Evolutionary conservation across 2,888 invertebrate species (phyloP).

Genomic region (Lottia scabra): DNA sequence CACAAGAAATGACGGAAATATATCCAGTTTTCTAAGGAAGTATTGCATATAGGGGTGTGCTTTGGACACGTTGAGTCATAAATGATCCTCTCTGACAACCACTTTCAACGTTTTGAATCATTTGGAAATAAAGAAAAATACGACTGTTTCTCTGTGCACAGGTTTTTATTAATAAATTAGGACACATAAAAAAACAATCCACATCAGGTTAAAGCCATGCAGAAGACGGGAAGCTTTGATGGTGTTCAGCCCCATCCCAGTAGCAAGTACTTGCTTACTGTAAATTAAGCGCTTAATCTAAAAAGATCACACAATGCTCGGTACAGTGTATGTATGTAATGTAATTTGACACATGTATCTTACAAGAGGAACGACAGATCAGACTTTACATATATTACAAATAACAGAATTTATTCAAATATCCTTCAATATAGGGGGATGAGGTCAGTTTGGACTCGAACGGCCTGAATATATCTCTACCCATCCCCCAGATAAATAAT

Average conservation of each 20-base stretch:
- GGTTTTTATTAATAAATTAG: slow-evolving; percentile 28
- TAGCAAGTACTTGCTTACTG: slow-evolving; percentile 5
- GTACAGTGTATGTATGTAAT: slow-evolving; percentile 7
- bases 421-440: not conserved
- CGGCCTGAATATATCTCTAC: not conserved
- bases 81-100: too few relatives aligned
- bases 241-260: not conserved
- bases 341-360: slow-evolving; percentile 3
- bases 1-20: too few relatives aligned
- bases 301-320: slow-evolving; percentile 3
- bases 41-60: too few relatives aligned
- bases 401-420: not conserved
- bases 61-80: too few relatives aligned
- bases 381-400: slow-evolving; percentile 3
- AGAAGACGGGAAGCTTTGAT: not conserved
- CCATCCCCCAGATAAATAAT: not conserved
- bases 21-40: too few relatives aligned
- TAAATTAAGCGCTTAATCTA: slow-evolving; percentile 5
- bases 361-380: not conserved
- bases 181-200: slow-evolving; percentile 30
- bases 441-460: not conserved
- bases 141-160: slow-evolving; percentile 27
- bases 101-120: too few relatives aligned
- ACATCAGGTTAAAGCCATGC: slow-evolving; percentile 30
- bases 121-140: too few relatives aligned